phyloP scores from a whole-genome alignment of 2,888 invertebrate species.

The Chalcis sispes region DNA sequence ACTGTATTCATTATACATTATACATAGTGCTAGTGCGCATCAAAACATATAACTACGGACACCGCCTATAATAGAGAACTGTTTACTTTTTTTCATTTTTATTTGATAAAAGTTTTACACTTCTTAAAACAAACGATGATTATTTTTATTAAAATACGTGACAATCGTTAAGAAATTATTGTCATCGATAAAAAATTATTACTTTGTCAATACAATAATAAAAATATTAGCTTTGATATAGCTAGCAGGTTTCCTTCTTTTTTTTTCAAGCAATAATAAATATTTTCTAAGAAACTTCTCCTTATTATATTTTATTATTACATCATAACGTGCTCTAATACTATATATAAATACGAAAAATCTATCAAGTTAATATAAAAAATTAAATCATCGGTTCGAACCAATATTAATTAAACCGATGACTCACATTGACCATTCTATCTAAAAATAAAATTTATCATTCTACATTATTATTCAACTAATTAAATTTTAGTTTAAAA shows the following conservation, averaged over 20 bases:
- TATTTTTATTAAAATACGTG: conserved; percentile 6
- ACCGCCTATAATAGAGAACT: conserved; percentile 22
- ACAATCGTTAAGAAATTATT: no score
- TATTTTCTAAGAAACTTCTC: background rate
- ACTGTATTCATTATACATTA: no score
- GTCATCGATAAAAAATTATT: no score
- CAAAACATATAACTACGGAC: background rate
- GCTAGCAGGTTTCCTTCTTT: no score
- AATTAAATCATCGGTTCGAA: conserved; percentile 9
- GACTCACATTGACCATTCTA: conserved; percentile 15
- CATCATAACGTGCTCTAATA: conserved; percentile 5
- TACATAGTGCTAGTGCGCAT: no score
- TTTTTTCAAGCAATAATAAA: no score
- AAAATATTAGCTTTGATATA: no score
- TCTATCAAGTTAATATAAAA: background rate
- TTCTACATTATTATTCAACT: background rate
- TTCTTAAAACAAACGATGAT: conserved; percentile 2
- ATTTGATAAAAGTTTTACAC: no score
- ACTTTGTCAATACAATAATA: no score
- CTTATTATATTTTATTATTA: conserved; percentile 6
- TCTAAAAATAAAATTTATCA: conserved; percentile 3
- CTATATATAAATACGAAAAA: background rate
- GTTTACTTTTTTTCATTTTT: conserved; percentile 19
- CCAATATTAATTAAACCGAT: conserved; percentile 33
- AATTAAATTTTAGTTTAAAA: background rate